These are phyloP conservation scores for Eidolon dupreanum DNA, from an alignment of 2,797 vertebrate genomes.

Conservation along the genomic window DNA sequence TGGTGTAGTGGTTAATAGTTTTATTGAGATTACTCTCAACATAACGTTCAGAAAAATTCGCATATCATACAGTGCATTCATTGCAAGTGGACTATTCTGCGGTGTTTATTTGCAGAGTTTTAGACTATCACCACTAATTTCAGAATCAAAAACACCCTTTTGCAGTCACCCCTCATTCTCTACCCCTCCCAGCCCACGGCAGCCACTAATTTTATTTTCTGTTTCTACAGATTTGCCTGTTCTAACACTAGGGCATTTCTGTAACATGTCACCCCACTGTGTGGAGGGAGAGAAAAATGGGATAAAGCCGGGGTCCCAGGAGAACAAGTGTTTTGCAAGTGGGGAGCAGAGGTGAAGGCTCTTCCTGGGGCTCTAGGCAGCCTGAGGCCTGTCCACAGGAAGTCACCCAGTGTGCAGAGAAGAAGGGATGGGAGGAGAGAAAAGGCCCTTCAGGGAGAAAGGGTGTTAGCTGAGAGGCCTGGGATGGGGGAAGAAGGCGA, in stretches of 20 bases:
- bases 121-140: background rate
- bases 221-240: background rate
- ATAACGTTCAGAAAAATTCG: background rate
- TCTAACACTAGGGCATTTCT: background rate
- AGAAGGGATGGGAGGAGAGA: background rate
- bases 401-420: background rate
- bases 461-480: background rate
- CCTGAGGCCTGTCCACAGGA: background rate
- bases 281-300: background rate
- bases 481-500: background rate
- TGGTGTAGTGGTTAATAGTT: background rate
- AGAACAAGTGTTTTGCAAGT: background rate
- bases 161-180: background rate
- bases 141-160: background rate
- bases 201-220: background rate
- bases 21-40: background rate
- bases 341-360: background rate
- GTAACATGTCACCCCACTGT: background rate
- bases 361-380: background rate
- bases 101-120: background rate
- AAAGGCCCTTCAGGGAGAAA: background rate
- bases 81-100: background rate
- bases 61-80: background rate
- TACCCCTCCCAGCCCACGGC: background rate
- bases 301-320: background rate